Conservation (phyloP, 2,797 vertebrate species). For the Smutsia gigantea region DNA sequence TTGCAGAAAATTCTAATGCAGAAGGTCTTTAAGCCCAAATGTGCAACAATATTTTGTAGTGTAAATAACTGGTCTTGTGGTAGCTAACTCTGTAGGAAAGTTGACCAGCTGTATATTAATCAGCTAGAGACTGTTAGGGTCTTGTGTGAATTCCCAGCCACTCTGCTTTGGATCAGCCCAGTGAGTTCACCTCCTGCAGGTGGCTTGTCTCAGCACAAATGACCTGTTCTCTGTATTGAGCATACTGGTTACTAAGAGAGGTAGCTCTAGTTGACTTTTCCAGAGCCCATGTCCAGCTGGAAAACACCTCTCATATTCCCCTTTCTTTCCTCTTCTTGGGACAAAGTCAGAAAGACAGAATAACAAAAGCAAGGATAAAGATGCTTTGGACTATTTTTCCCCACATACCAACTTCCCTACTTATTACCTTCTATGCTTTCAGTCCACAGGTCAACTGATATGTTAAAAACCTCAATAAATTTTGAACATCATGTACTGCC, state of each 20-base stretch:
- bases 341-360: constrained; percentile 18
- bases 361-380: constrained; percentile 21
- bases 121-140: not conserved
- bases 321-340: constrained; percentile 5
- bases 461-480: not conserved
- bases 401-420: not conserved
- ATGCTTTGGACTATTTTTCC: not conserved
- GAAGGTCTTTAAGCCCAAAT: not conserved
- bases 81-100: not conserved
- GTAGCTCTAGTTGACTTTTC: not conserved
- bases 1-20: not conserved
- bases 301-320: not conserved
- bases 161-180: not conserved
- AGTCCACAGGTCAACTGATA: not conserved
- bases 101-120: not conserved
- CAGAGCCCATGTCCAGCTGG: not conserved
- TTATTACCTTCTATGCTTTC: not conserved
- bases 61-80: not conserved
- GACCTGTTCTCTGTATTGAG: not conserved
- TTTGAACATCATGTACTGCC: not conserved
- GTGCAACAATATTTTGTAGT: not conserved
- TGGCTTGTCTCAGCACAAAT: not conserved
- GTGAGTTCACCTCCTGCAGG: not conserved
- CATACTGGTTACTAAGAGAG: not conserved
- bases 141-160: not conserved